These are phyloP conservation scores for cattle (Bos taurus) DNA, from an alignment of 2,113 vertebrate species.

Conservation along the genomic window ARS-UCD2.0 NC_037357.1:75301501-75302000, in stretches of 20 bases:
- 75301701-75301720: not conserved
- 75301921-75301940: not conserved
- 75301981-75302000: not conserved
- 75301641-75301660: not conserved
- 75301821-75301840: not conserved
- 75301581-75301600: not conserved
- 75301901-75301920: not conserved
- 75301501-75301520: not conserved
- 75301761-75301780: not conserved
- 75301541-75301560: not conserved
- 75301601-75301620: not conserved
- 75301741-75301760: not conserved
- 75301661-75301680: not conserved
- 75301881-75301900: not conserved
- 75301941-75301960: not conserved
- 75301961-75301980: slow-evolving; percentile 26
- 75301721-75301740: not conserved
- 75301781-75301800: not conserved
- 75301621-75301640: not conserved
- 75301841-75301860: not conserved
- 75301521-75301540: not conserved
- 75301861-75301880: not conserved
- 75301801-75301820: not conserved
- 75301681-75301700: not conserved
- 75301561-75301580: not conserved